Percentiles rank a stretch among this genome's conserved stretches.
These are phyloP conservation scores for Arctia plantaginis DNA, from an alignment of 2,888 invertebrate species.

Conservation along the genomic window DNA sequence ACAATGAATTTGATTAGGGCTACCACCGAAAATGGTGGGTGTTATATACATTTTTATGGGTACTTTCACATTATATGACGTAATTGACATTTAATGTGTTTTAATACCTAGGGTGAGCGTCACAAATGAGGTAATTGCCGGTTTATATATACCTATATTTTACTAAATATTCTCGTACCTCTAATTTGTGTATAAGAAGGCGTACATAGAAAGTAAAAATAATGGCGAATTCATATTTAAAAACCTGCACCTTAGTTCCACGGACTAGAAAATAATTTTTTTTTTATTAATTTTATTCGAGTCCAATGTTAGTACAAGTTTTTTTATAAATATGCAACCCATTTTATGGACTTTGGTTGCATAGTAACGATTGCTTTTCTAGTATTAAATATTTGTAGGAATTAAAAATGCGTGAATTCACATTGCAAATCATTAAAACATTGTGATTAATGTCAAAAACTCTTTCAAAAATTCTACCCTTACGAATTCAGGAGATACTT, in stretches of 20 bases:
- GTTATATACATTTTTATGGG: neutral
- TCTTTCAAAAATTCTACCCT: no score
- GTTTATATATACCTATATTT: neutral
- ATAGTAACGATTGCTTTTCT: no score
- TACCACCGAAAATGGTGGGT: neutral
- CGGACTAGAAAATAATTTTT: no score
- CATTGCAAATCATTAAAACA: no score
- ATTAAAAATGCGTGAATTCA: no score
- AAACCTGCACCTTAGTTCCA: neutral
- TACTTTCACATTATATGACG: neutral
- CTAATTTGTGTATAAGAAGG: neutral
- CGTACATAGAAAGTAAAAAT: neutral
- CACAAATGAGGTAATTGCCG: neutral
- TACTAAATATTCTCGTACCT: neutral
- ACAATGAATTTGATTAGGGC: slow-evolving; percentile 5
- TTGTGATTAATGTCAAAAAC: no score
- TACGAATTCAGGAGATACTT: no score
- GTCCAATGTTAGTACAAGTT: no score
- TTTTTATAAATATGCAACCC: no score
- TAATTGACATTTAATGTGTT: neutral
- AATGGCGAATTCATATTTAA: neutral
- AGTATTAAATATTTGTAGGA: no score
- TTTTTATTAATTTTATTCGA: no score
- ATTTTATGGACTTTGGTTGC: no score
- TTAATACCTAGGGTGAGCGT: neutral